Evolutionary conservation across 2,888 invertebrate genomes (phyloP).

Genomic region (Steinernema carpocapsae): DNA sequence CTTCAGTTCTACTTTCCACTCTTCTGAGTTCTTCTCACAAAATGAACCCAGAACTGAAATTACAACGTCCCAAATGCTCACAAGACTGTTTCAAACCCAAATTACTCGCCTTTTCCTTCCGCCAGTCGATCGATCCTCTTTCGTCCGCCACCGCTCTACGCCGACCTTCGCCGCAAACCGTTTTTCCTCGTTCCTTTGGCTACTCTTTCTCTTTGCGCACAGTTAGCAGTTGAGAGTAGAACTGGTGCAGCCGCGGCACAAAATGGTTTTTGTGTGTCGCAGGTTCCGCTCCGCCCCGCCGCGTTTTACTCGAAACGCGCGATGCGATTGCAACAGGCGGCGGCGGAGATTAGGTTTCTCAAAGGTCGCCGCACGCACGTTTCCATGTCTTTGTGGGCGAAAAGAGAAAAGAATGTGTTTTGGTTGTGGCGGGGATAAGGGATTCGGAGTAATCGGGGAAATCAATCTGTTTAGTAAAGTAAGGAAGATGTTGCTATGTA

Average conservation of each 20-base stretch:
- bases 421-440: too few relatives aligned
- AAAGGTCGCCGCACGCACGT: too few relatives aligned
- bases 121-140: background rate
- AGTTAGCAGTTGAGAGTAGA: slow-evolving; percentile 6
- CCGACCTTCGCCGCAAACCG: background rate
- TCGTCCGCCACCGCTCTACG: background rate
- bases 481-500: too few relatives aligned
- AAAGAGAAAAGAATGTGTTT: too few relatives aligned
- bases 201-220: background rate
- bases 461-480: too few relatives aligned
- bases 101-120: background rate
- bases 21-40: too few relatives aligned
- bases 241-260: slow-evolving; percentile 17
- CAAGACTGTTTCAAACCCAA: slow-evolving; percentile 33
- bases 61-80: background rate
- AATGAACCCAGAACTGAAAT: too few relatives aligned
- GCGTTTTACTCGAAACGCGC: background rate
- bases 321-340: too few relatives aligned
- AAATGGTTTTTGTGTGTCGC: slow-evolving; percentile 25
- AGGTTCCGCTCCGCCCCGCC: slow-evolving; percentile 18
- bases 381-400: too few relatives aligned
- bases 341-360: too few relatives aligned
- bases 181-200: background rate
- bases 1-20: too few relatives aligned
- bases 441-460: too few relatives aligned